phyloP scores from a whole-genome alignment of 2,113 vertebrate genomes.

The Clarias magur region DNA sequence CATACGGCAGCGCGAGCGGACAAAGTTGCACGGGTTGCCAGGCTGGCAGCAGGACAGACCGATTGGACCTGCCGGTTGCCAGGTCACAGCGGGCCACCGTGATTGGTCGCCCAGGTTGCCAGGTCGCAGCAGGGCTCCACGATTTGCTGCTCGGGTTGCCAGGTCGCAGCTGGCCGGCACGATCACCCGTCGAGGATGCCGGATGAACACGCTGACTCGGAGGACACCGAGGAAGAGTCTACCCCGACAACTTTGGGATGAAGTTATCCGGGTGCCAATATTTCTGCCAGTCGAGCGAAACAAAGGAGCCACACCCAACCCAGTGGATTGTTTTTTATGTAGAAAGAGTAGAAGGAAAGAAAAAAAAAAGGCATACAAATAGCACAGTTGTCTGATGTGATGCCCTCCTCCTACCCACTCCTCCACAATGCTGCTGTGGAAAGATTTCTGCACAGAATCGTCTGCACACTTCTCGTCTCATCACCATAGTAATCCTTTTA shows the following conservation, averaged over 20 bases:
- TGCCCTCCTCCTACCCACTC: conserved; percentile 17
- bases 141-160: conserved; percentile 57
- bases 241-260: background rate
- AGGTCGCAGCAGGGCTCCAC: conserved; percentile 55
- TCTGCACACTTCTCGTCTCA: conserved; percentile 44
- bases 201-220: conserved; percentile 27
- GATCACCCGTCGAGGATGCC: conserved; percentile 35
- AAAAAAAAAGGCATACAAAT: conserved; percentile 21
- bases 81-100: conserved; percentile 40
- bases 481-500: conserved; percentile 52
- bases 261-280: background rate
- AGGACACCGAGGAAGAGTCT: conserved; percentile 3
- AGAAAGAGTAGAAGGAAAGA: conserved; percentile 7
- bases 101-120: conserved; percentile 51
- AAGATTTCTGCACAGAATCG: conserved; percentile 34
- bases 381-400: conserved; percentile 26
- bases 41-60: conserved; percentile 39
- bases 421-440: conserved; percentile 27
- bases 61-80: conserved; percentile 54
- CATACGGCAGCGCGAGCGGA: conserved; percentile 37
- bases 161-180: conserved; percentile 52
- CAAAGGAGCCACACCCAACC: conserved; percentile 10
- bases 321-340: background rate
- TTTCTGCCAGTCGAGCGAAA: background rate
- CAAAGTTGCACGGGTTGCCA: conserved; percentile 54